phyloP scores from a whole-genome alignment of 1,140 invertebrate genomes.

The Matsumurasca onukii region DNA sequence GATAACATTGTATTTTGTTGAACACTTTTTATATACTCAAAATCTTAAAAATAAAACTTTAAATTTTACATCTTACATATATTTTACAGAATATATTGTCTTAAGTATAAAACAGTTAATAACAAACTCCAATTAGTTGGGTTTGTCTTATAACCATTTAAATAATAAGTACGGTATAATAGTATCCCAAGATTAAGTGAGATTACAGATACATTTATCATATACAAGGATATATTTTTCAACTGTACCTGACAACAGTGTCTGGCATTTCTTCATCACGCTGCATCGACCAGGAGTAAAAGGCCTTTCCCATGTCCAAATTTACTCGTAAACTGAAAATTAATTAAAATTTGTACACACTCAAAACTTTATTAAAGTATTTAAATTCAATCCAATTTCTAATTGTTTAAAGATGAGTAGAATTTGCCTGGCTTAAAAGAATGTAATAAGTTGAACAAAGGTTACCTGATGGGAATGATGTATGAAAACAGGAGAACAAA shows the following conservation, averaged over 20 bases:
- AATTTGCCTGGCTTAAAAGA: background rate
- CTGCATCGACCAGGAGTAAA: constrained; percentile 97
- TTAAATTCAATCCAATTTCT: background rate
- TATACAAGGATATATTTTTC: no score
- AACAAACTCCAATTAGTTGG: no score
- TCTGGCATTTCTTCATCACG: constrained; percentile 89
- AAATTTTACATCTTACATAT: no score
- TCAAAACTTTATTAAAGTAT: background rate
- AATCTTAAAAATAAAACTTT: no score
- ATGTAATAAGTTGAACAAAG: background rate
- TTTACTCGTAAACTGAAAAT: constrained; percentile 89
- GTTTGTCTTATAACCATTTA: no score
- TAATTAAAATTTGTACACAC: background rate
- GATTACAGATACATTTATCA: no score
- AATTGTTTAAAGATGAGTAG: background rate
- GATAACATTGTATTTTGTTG: no score
- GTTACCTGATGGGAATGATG: constrained; percentile 95
- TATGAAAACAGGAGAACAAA: constrained; percentile 98
- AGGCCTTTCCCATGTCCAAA: constrained; percentile 97
- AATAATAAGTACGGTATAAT: no score
- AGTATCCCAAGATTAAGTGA: no score
- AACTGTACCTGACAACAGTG: constrained; percentile 83
- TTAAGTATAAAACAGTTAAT: no score
- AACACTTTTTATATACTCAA: no score
- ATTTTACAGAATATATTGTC: no score